Conservation (phyloP, 2,797 vertebrate species). For the Thalassophryne amazonica region DNA sequence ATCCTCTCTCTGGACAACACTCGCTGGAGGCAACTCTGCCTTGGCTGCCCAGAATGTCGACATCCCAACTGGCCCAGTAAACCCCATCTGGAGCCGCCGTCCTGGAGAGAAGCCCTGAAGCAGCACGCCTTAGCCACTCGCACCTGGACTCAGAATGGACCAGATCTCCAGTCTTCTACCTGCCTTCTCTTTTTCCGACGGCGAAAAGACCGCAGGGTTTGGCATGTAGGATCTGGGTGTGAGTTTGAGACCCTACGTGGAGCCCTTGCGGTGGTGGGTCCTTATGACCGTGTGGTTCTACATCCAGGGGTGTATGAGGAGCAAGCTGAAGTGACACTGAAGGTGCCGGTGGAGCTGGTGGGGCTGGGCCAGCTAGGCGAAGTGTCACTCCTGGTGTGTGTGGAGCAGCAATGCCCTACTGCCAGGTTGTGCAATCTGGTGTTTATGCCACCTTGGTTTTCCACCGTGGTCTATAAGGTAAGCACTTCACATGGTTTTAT, state of each 20-base stretch:
- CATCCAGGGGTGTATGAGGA: constrained; percentile 87
- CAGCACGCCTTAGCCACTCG: constrained; percentile 84
- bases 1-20: constrained; percentile 90
- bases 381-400: constrained; percentile 81
- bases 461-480: constrained; percentile 89
- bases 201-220: constrained; percentile 79
- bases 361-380: constrained; percentile 84
- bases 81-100: constrained; percentile 80
- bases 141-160: constrained; percentile 84
- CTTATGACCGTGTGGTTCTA: constrained; percentile 83
- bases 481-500: background rate
- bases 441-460: constrained; percentile 91
- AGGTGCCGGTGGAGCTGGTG: constrained; percentile 86
- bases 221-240: constrained; percentile 78
- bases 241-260: constrained; percentile 84
- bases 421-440: constrained; percentile 87
- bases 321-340: constrained; percentile 83
- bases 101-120: constrained; percentile 87
- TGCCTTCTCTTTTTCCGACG: constrained; percentile 86
- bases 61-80: constrained; percentile 91
- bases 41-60: constrained; percentile 81
- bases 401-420: constrained; percentile 89
- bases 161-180: constrained; percentile 81
- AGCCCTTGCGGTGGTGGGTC: constrained; percentile 75
- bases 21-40: constrained; percentile 88